These are phyloP conservation scores for Cataglyphis altisquamis DNA, from an alignment of 2,888 invertebrate species.

Conservation along the genomic window DNA sequence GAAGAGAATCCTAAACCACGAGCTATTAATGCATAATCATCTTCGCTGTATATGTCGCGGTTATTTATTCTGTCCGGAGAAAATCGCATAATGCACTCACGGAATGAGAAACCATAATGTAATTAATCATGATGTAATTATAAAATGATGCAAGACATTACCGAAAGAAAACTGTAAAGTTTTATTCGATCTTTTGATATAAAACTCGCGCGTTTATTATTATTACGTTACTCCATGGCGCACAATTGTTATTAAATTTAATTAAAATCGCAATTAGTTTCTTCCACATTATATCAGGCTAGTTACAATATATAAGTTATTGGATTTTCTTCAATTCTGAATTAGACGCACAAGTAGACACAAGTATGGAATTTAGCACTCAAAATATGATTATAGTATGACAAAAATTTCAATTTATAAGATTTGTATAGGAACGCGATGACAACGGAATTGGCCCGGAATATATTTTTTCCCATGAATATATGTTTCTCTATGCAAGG, in stretches of 20 bases:
- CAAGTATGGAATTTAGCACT: not conserved
- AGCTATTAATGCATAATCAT: conserved; percentile 16
- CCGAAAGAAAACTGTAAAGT: not conserved
- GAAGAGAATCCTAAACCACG: not conserved
- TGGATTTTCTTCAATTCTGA: not conserved
- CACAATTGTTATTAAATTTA: not conserved
- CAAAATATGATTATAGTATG: not conserved
- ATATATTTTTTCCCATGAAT: conserved; percentile 28
- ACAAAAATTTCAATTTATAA: conserved; percentile 6
- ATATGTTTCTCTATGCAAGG: conserved; percentile 53
- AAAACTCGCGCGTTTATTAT: not conserved
- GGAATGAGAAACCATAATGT: not conserved
- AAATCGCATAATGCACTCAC: not conserved
- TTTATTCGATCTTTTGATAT: not conserved
- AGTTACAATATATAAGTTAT: conserved; percentile 5
- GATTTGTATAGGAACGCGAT: not conserved
- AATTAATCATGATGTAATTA: not conserved
- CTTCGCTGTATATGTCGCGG: not conserved
- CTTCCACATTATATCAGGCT: not conserved
- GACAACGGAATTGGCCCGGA: not conserved
- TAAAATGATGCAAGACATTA: not conserved
- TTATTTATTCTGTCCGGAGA: not conserved
- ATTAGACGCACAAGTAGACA: not conserved
- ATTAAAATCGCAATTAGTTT: not conserved
- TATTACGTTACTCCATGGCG: not conserved